Evolutionary conservation across 2,888 invertebrate genomes (phyloP).

Genomic region (Trichopria drosophilae): DNA sequence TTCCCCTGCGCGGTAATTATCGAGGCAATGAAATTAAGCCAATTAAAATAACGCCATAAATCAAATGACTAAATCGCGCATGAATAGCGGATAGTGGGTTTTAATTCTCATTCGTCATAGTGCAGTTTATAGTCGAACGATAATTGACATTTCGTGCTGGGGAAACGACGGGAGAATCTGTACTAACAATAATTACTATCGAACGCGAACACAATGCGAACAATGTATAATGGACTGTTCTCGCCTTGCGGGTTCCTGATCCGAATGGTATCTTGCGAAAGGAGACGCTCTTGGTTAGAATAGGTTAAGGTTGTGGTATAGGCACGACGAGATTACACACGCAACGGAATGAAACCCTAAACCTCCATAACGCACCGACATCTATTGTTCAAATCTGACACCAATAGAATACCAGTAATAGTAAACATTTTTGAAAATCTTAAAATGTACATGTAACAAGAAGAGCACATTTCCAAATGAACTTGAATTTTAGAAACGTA

Average conservation of each 20-base stretch:
- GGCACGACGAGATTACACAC: slow-evolving; percentile 1
- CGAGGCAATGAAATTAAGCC: slow-evolving; percentile 8
- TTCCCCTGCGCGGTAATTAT: too few species aligned
- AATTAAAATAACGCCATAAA: slow-evolving; percentile 22
- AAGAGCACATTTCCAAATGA: too few species aligned
- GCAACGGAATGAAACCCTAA: slow-evolving; percentile 3
- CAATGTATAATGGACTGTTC: slow-evolving; percentile 21
- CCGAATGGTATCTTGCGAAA: slow-evolving; percentile 9
- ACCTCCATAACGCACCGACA: not conserved
- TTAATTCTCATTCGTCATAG: slow-evolving; percentile 25
- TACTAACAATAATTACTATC: slow-evolving; percentile 31
- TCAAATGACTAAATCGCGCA: slow-evolving; percentile 6
- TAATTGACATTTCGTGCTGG: slow-evolving; percentile 25
- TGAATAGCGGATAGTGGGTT: slow-evolving; percentile 18
- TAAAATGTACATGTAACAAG: too few species aligned
- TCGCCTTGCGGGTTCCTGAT: not conserved
- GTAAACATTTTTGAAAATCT: too few species aligned
- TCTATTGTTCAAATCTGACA: too few species aligned
- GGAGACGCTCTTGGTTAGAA: slow-evolving; percentile 2
- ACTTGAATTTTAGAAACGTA: too few species aligned
- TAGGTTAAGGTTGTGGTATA: too few species aligned
- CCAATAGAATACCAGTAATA: too few species aligned
- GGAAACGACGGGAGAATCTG: slow-evolving; percentile 5
- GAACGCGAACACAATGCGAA: slow-evolving; percentile 20
- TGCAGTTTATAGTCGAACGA: slow-evolving; percentile 22